Evolutionary conservation across 1,140 invertebrate genomes (phyloP), one percentile per base, ranked within the genome.

Genomic region (Chironomus tepperi): DNA sequence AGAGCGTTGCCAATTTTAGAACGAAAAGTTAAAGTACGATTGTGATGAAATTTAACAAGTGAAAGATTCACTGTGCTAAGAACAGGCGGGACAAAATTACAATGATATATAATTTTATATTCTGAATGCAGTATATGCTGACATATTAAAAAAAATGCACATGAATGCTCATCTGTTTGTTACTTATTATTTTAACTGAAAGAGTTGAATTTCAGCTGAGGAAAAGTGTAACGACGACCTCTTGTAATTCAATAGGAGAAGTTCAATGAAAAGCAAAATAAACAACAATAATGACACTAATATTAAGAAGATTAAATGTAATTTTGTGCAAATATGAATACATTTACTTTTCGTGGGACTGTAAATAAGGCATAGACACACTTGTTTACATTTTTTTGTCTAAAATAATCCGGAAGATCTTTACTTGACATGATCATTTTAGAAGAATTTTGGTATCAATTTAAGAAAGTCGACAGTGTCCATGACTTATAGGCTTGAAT

Each of bases 141-240:
- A n/a, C 43, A 47, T 47, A 47, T 57, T 57, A 15, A 57, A 10
- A 57, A 57, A 15, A 57, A 47, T 47, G 47, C 47, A 57, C 8
- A 57, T 15, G 47, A 15, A n/a, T n/a, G 47, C 47, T 15, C 47
- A 57, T 70, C 18, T 70, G 65, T 70, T 70, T 16, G 2, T 70
- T 70, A 19, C 7, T 70, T 16, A 18, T 70, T 70, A 70, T 18
- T 70, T 70, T 18, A 1, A 70, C 3, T 21, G 16, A 70, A 70
- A 21, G 18, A 70, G 65, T 70, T 70, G 16, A 70, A 19, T 70
- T 70, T 18, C 65, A 21, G 18, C 9, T 70, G 47, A 70, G 19
- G 7, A 18, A 70, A 70, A 70, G 5, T 70, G 65, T 70, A 16
- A 70, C 65, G 65, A 70, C 18, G 65, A 70, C 16, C 65, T 70